Percentiles rank a stretch among this genome's conserved stretches.
Evolutionary conservation across 2,888 invertebrate genomes (phyloP).

Genomic region (Autographa pulchrina): DNA sequence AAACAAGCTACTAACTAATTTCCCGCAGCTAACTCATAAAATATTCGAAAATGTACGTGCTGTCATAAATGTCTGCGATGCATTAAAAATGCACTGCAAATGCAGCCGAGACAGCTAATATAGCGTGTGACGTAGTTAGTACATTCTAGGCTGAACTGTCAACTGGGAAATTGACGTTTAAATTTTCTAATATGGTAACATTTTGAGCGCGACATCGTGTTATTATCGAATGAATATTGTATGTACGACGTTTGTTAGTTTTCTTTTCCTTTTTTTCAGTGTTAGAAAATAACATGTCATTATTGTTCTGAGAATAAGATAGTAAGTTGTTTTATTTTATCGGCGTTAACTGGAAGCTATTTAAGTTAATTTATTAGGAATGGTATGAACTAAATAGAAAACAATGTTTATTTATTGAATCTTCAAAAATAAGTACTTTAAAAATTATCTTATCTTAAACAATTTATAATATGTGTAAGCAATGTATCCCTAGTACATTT

Average conservation of each 20-base stretch:
- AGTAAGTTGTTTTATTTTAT: neutral
- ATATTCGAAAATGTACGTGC: conserved; percentile 48
- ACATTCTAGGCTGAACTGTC: conserved; percentile 35
- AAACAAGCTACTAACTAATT: conserved; percentile 9
- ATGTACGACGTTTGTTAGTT: conserved; percentile 16
- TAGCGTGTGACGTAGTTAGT: conserved; percentile 38
- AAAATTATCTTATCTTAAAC: too few species aligned
- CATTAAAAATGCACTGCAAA: conserved; percentile 57
- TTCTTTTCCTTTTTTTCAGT: conserved; percentile 14
- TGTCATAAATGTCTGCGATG: conserved; percentile 48
- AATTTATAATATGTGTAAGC: too few species aligned
- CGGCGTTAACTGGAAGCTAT: neutral
- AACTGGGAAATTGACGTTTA: conserved; percentile 38
- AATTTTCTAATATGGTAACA: conserved; percentile 36
- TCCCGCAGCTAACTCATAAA: conserved; percentile 35
- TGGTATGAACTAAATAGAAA: too few species aligned
- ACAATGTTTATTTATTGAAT: too few species aligned
- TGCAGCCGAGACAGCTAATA: conserved; percentile 54
- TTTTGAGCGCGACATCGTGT: conserved; percentile 28
- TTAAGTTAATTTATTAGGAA: too few species aligned
- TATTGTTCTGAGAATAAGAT: conserved; percentile 9
- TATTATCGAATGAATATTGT: conserved; percentile 58
- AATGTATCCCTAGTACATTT: too few species aligned
- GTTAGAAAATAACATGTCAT: neutral
- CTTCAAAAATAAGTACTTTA: too few species aligned